These are phyloP conservation scores for Paradoxurus hermaphroditus DNA, from an alignment of 2,113 vertebrate species.

Conservation along the genomic window DNA sequence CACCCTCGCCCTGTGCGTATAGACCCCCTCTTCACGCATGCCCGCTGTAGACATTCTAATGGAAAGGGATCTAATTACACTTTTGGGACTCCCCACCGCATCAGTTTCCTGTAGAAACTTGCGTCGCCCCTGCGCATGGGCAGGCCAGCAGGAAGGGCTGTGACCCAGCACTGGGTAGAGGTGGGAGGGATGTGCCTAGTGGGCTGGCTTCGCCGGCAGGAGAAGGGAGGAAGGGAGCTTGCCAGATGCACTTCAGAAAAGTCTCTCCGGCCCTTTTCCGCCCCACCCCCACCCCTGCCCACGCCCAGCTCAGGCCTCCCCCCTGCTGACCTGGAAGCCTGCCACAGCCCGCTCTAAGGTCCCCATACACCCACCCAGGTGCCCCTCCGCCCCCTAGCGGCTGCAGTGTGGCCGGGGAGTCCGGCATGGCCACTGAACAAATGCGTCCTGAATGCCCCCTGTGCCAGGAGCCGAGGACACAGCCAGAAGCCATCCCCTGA, in stretches of 20 bases:
- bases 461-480: neutral
- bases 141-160: neutral
- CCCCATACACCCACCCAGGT: neutral
- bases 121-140: too few species aligned
- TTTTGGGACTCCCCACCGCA: neutral
- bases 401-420: neutral
- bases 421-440: neutral
- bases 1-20: fast-evolving
- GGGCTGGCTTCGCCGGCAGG: neutral
- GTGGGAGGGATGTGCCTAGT: fast-evolving
- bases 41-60: neutral
- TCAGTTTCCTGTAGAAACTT: neutral
- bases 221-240: neutral
- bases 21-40: neutral
- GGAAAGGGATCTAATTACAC: neutral
- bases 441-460: neutral
- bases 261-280: neutral
- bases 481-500: neutral
- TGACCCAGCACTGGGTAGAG: neutral
- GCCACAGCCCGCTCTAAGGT: neutral
- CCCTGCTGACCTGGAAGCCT: neutral
- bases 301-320: neutral
- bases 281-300: neutral
- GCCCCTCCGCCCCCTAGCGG: too few species aligned
- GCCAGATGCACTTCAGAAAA: neutral